A percentile compares a stretch with the other conserved stretches of the same genome.
phyloP scores from a whole-genome alignment of 2,113 vertebrate genomes.

The Xyliphius kryptos region DNA sequence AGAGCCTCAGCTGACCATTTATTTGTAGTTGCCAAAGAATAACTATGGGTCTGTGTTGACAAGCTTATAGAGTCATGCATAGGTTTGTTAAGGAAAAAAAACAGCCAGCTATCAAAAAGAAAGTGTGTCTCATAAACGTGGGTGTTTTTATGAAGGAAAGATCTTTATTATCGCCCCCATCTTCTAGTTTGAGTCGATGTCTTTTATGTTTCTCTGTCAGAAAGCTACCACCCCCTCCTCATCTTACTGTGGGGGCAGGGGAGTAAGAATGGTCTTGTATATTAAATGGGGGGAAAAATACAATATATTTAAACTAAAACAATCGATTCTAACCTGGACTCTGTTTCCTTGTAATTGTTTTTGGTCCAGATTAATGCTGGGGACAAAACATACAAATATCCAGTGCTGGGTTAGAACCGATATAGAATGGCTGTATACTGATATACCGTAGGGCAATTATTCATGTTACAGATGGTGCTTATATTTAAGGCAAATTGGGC shows the following conservation, averaged over 20 bases:
- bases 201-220: background rate
- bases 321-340: background rate
- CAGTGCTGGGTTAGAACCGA: no score
- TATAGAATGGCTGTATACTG: no score
- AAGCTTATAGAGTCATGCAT: background rate
- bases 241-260: conserved; percentile 12
- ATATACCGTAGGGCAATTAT: no score
- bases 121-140: background rate
- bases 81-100: background rate
- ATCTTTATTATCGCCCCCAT: background rate
- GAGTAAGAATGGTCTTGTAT: background rate
- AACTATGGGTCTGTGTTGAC: background rate
- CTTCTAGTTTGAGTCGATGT: background rate
- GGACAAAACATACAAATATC: no score
- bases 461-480: no score
- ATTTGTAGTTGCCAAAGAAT: background rate
- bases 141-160: background rate
- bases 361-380: no score
- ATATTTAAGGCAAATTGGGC: no score
- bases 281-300: background rate
- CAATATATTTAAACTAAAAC: background rate
- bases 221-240: no score
- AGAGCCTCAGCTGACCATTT: background rate
- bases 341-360: no score
- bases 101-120: conserved; percentile 1